Evolutionary conservation across 2,797 vertebrate genomes (phyloP).

Genomic region (Alfaro cultratus): DNA sequence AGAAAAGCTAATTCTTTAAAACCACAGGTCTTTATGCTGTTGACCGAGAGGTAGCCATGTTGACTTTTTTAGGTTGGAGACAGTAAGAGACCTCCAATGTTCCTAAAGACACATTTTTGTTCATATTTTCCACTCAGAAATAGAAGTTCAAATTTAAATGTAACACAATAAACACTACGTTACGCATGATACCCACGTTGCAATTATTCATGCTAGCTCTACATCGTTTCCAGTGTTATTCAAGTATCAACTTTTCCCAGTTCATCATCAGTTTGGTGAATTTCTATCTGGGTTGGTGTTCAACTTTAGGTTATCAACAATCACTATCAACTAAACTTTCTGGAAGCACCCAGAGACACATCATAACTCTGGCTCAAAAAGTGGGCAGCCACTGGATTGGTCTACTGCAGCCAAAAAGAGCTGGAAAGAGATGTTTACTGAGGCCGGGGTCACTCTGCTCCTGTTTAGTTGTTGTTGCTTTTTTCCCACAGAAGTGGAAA

Average conservation of each 20-base stretch:
- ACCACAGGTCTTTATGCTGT: not conserved
- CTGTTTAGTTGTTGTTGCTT: constrained; percentile 30
- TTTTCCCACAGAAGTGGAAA: constrained; percentile 52
- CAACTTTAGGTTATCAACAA: constrained; percentile 19
- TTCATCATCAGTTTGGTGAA: not conserved
- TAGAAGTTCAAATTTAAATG: not conserved
- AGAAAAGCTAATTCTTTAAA: not conserved
- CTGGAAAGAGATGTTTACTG: constrained; percentile 52
- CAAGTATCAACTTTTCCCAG: not conserved
- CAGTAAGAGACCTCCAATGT: not conserved
- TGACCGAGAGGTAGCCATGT: not conserved
- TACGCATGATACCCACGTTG: not conserved
- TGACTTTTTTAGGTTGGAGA: not conserved
- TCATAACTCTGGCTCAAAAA: constrained; percentile 34
- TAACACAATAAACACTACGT: not conserved
- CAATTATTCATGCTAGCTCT: no score
- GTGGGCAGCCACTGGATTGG: constrained; percentile 20
- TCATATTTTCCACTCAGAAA: not conserved
- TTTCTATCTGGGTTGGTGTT: constrained; percentile 8
- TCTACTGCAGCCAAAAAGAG: constrained; percentile 22
- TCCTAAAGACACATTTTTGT: not conserved
- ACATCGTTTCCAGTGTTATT: not conserved
- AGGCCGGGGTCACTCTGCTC: constrained; percentile 56
- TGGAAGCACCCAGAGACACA: not conserved
- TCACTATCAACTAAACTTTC: constrained; percentile 25